Percentiles rank a stretch among this genome's conserved stretches.
Conservation (phyloP, 2,888 invertebrate genomes). For the Lordiphosa fenestrarum region DNA sequence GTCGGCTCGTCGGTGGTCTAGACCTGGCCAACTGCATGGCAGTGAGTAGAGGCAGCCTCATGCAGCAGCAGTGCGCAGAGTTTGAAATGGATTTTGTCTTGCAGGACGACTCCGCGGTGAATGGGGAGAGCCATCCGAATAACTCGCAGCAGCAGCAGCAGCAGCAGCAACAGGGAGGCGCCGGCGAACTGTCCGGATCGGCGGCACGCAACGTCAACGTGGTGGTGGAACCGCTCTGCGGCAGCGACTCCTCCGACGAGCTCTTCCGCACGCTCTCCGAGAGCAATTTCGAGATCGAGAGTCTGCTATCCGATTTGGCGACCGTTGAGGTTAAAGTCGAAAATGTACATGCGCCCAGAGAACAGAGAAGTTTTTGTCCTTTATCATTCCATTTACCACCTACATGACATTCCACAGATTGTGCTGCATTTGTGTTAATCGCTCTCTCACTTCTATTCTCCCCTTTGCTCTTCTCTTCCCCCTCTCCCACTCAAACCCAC, state of each 20-base stretch:
- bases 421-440: constrained; percentile 44
- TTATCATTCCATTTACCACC: background rate
- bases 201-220: constrained; percentile 73
- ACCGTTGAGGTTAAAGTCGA: constrained; percentile 87
- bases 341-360: constrained; percentile 65
- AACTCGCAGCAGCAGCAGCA: constrained; percentile 18
- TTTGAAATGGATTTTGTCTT: constrained; percentile 6
- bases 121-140: constrained; percentile 51
- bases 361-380: constrained; percentile 34
- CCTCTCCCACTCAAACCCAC: constrained; percentile 71
- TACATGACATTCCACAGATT: constrained; percentile 12
- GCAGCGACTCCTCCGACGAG: constrained; percentile 86
- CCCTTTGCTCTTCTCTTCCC: constrained; percentile 44
- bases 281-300: constrained; percentile 92
- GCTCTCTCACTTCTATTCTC: constrained; percentile 1
- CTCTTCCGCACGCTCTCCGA: constrained; percentile 91
- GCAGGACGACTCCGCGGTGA: constrained; percentile 64
- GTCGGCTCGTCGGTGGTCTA: constrained; percentile 88
- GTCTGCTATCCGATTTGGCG: constrained; percentile 89
- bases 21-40: constrained; percentile 93
- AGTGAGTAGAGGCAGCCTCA: constrained; percentile 81
- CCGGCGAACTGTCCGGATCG: constrained; percentile 43
- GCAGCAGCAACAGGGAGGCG: constrained; percentile 1
- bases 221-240: constrained; percentile 80
- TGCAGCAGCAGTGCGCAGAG: background rate